Conservation (phyloP, 2,113 vertebrate species). For the Amazona guildingii region DNA sequence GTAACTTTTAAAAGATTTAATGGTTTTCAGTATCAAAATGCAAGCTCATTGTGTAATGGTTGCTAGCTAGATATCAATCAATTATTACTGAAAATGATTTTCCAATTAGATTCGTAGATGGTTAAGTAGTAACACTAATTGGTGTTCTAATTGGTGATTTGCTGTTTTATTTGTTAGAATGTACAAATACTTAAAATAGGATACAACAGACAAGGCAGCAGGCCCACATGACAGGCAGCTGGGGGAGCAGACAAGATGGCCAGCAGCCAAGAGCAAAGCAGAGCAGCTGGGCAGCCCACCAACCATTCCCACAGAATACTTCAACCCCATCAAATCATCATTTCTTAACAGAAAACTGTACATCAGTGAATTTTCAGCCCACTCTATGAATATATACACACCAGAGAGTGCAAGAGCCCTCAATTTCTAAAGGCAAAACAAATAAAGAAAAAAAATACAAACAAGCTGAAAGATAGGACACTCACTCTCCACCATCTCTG, state of each 20-base stretch:
- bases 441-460: background rate
- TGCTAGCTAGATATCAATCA: constrained; percentile 10
- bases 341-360: background rate
- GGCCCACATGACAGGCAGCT: constrained; percentile 57
- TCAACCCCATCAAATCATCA: constrained; percentile 21
- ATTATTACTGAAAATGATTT: constrained; percentile 33
- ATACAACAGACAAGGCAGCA: constrained; percentile 36
- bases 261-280: constrained; percentile 54
- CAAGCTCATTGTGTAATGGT: background rate
- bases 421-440: constrained; percentile 5
- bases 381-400: background rate
- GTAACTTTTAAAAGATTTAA: background rate
- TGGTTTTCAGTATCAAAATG: background rate
- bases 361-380: background rate
- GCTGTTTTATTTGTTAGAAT: constrained; percentile 36
- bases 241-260: constrained; percentile 51
- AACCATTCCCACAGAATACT: constrained; percentile 42
- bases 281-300: constrained; percentile 66
- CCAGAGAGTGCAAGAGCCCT: background rate
- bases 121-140: constrained; percentile 39
- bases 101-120: constrained; percentile 19
- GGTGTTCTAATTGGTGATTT: constrained; percentile 56
- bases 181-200: constrained; percentile 46
- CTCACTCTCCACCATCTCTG: background rate
- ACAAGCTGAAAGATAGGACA: background rate